A percentile compares a stretch with the other conserved stretches of the same genome.
phyloP scores from a whole-genome alignment of 1,140 invertebrate species.

The Drosophila teissieri region DNA sequence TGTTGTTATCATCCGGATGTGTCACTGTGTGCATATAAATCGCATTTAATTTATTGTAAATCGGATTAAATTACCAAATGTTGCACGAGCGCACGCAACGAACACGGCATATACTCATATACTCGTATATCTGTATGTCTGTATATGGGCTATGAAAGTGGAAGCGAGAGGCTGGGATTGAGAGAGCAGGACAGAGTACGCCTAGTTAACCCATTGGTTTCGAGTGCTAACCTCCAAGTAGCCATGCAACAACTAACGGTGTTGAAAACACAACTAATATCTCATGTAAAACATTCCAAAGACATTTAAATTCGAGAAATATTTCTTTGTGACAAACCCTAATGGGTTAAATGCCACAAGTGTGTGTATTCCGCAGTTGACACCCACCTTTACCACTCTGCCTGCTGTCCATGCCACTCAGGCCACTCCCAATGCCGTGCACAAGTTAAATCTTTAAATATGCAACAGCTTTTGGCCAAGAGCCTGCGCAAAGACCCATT shows the following conservation, averaged over 20 bases:
- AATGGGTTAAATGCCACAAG: slow-evolving; percentile 11
- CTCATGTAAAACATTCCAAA: background rate
- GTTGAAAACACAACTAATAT: background rate
- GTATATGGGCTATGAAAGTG: background rate
- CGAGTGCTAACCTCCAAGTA: background rate
- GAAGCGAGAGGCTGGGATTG: background rate
- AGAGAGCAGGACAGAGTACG: slow-evolving; percentile 1
- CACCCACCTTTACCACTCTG: slow-evolving; percentile 9
- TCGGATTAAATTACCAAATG: slow-evolving; percentile 84
- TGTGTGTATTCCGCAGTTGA: slow-evolving; percentile 6
- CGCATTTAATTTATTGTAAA: slow-evolving; percentile 84
- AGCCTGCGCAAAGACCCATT: slow-evolving; percentile 32
- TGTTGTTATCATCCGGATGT: slow-evolving; percentile 82
- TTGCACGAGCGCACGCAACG: slow-evolving; percentile 64
- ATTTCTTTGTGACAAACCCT: background rate
- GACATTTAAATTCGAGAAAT: background rate
- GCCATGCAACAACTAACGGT: too few species aligned
- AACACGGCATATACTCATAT: background rate
- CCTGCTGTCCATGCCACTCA: too few species aligned
- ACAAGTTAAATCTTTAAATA: slow-evolving; percentile 41
- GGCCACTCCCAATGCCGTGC: background rate
- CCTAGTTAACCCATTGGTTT: slow-evolving; percentile 35
- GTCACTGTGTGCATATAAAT: slow-evolving; percentile 83
- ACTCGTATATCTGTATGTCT: background rate
- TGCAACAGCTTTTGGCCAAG: slow-evolving; percentile 55